These are phyloP conservation scores for Drosophila parabipectinata DNA, from an alignment of 1,140 invertebrate genomes.

Conservation along the genomic window DNA sequence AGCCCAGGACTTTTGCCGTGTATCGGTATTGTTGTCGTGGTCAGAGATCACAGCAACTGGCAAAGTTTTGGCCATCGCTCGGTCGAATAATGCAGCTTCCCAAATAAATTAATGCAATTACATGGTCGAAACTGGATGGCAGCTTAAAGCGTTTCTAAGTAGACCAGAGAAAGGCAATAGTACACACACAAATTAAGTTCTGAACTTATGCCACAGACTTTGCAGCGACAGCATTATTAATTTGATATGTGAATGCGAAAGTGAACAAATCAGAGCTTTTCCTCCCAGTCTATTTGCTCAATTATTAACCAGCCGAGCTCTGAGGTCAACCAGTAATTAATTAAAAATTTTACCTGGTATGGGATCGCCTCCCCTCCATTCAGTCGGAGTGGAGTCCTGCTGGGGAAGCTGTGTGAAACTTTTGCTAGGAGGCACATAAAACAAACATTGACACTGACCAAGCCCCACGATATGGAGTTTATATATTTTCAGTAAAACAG, in stretches of 20 bases:
- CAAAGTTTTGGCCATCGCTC: conserved; percentile 57
- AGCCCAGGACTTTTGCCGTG: conserved; percentile 34
- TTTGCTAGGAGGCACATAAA: conserved; percentile 68
- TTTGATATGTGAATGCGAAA: conserved; percentile 31
- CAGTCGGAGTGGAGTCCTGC: not conserved
- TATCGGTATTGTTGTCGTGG: conserved; percentile 42
- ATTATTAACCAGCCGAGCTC: conserved; percentile 65
- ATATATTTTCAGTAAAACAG: conserved; percentile 63
- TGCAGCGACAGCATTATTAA: conserved; percentile 73
- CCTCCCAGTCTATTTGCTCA: conserved; percentile 44
- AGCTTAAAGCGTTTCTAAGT: conserved; percentile 14
- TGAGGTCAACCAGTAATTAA: conserved; percentile 59
- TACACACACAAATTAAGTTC: conserved; percentile 45
- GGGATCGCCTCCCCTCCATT: not conserved
- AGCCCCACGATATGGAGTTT: conserved; percentile 68
- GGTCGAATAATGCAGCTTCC: conserved; percentile 44
- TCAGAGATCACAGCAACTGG: conserved; percentile 34
- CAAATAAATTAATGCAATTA: conserved; percentile 76
- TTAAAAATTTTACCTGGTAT: conserved; percentile 41
- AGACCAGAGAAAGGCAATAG: conserved; percentile 24
- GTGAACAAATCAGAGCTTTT: conserved; percentile 33
- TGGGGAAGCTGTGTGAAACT: conserved; percentile 28
- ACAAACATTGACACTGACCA: conserved; percentile 76
- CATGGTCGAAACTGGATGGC: conserved; percentile 22
- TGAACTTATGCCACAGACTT: conserved; percentile 44